These are phyloP conservation scores for Vidua chalybeata DNA, from an alignment of 2,113 vertebrate species.

Conservation along the genomic window DNA sequence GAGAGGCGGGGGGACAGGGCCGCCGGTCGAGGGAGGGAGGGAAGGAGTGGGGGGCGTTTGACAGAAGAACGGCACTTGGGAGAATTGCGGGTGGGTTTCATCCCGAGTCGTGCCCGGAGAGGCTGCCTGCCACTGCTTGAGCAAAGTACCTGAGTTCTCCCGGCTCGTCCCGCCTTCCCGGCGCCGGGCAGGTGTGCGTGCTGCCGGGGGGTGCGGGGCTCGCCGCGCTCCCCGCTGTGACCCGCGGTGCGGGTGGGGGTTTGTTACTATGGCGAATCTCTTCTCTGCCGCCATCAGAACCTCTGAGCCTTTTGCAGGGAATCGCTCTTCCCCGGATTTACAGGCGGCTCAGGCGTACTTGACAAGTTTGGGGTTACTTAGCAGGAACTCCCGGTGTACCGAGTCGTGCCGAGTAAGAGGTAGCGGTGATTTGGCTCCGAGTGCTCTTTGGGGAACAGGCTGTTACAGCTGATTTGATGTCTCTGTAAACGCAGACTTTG, in stretches of 20 bases:
- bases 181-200: neutral
- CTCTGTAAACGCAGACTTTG: neutral
- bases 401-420: neutral
- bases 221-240: neutral
- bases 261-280: neutral
- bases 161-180: neutral
- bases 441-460: neutral
- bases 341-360: neutral
- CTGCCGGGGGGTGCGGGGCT: neutral
- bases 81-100: neutral
- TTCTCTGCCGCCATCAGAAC: neutral
- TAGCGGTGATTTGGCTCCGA: neutral
- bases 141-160: neutral
- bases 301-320: neutral
- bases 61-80: rapidly evolving
- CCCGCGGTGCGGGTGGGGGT: neutral
- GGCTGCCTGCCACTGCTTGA: neutral
- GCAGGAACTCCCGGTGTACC: neutral
- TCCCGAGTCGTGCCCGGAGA: neutral
- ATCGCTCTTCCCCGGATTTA: neutral
- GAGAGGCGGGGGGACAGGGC: neutral
- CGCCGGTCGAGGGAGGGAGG: neutral
- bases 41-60: neutral
- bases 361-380: neutral
- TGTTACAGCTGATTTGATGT: neutral